phyloP scores from a whole-genome alignment of 1,140 invertebrate genomes.

The Cephus cinctus region DNA sequence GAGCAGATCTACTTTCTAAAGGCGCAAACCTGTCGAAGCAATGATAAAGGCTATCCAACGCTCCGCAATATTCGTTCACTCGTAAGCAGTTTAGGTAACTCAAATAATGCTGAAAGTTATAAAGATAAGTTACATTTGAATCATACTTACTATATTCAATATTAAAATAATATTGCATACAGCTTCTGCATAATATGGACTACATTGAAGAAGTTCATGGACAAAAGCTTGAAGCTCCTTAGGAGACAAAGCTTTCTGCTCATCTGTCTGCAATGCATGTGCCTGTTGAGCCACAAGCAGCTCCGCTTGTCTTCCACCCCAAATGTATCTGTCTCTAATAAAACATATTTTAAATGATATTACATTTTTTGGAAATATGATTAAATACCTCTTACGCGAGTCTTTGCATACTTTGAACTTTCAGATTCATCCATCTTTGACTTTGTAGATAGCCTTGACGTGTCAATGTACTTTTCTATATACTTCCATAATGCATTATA shows the following conservation, averaged over 20 bases:
- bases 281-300: slow-evolving; percentile 84
- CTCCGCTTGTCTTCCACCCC: slow-evolving; percentile 84
- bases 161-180: slow-evolving; percentile 53
- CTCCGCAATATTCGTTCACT: slow-evolving; percentile 83
- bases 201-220: slow-evolving; percentile 73
- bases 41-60: slow-evolving; percentile 79
- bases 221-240: slow-evolving; percentile 74
- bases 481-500: slow-evolving; percentile 69
- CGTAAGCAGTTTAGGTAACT: slow-evolving; percentile 87
- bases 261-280: slow-evolving; percentile 76
- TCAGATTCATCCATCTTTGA: slow-evolving; percentile 7
- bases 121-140: background rate
- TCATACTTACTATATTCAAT: slow-evolving; percentile 12
- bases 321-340: slow-evolving; percentile 48
- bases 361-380: slow-evolving; percentile 11
- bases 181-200: slow-evolving; percentile 81
- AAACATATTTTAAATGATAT: slow-evolving; percentile 16
- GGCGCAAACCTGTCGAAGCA: slow-evolving; percentile 76
- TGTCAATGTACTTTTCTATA: slow-evolving; percentile 47
- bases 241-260: slow-evolving; percentile 75
- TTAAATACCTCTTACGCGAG: slow-evolving; percentile 19
- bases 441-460: background rate
- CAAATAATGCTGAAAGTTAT: slow-evolving; percentile 76
- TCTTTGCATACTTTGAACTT: slow-evolving; percentile 23
- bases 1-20: slow-evolving; percentile 53